Conservation (phyloP, 2,797 vertebrate species). For the Myotis daubentonii region DNA sequence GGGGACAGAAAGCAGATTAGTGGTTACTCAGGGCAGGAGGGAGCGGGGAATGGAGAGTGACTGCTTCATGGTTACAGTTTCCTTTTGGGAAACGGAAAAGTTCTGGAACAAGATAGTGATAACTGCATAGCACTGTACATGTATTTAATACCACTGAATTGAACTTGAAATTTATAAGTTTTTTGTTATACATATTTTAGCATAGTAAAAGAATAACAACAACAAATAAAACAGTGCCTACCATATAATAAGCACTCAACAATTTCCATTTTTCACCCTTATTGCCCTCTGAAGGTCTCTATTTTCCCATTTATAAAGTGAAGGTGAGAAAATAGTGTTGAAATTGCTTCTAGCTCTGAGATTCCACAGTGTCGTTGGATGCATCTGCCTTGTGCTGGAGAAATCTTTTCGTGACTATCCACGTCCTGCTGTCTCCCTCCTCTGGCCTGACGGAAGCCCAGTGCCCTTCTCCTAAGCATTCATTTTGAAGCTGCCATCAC, state of each 20-base stretch:
- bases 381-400: background rate
- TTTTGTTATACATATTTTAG: background rate
- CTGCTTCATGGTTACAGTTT: background rate
- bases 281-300: background rate
- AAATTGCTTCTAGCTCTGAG: background rate
- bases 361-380: background rate
- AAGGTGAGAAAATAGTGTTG: background rate
- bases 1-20: background rate
- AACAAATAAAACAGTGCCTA: background rate
- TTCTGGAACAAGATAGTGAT: background rate
- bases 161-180: conserved; percentile 22
- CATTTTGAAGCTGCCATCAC: background rate
- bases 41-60: background rate
- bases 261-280: background rate
- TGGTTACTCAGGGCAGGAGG: background rate
- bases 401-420: background rate
- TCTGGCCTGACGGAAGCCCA: too few species aligned
- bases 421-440: background rate
- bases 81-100: background rate
- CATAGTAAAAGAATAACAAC: background rate
- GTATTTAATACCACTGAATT: background rate
- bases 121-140: background rate
- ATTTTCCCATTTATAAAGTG: background rate
- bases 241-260: background rate
- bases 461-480: too few species aligned